Evolutionary conservation across 2,888 invertebrate species (phyloP).

Genomic region (Ectobius pallidus): DNA sequence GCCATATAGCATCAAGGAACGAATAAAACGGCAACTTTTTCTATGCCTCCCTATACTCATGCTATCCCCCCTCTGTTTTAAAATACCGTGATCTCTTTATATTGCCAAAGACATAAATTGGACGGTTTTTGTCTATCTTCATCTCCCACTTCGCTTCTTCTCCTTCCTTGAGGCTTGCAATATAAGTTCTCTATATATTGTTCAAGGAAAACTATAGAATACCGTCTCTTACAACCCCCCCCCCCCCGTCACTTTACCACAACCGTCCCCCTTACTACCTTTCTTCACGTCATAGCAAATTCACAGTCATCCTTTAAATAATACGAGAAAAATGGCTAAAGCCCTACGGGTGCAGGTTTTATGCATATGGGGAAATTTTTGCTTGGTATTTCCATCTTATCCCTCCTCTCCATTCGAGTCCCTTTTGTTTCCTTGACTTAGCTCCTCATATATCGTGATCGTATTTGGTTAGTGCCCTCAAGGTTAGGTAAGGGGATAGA

Average conservation of each 20-base stretch:
- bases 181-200: conserved; percentile 6
- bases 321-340: conserved; percentile 11
- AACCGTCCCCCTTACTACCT: too few species aligned
- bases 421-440: neutral
- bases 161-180: neutral
- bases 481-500: neutral
- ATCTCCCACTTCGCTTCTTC: neutral
- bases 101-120: conserved; percentile 28
- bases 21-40: conserved; percentile 1
- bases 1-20: neutral
- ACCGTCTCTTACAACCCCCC: neutral
- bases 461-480: neutral
- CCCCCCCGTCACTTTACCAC: too few species aligned
- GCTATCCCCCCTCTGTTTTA: neutral
- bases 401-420: neutral
- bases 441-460: neutral
- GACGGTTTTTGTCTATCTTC: conserved; percentile 7
- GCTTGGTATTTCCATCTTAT: too few species aligned
- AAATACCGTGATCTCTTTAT: conserved; percentile 27
- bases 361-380: neutral
- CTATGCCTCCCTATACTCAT: neutral
- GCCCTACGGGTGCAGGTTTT: neutral
- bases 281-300: conserved; percentile 20
- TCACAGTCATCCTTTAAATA: conserved; percentile 17
- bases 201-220: neutral